Conservation (phyloP, 2,113 vertebrate genomes). For the Ifrita kowaldi region DNA sequence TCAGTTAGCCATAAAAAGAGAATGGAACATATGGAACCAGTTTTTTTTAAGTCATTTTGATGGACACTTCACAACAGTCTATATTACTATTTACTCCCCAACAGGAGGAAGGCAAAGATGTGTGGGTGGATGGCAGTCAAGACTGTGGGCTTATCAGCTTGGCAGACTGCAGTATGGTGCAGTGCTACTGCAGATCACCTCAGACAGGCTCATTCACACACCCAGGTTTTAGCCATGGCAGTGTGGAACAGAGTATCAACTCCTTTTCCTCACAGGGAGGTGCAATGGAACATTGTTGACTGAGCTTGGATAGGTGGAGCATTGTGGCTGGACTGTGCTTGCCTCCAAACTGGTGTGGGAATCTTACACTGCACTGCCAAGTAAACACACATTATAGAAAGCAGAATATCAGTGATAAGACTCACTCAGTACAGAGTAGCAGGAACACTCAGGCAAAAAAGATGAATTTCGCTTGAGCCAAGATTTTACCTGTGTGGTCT, state of each 20-base stretch:
- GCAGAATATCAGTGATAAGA: background rate
- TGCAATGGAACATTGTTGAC: background rate
- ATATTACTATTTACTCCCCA: slow-evolving; percentile 24
- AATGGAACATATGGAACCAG: background rate
- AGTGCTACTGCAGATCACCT: background rate
- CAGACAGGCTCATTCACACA: background rate
- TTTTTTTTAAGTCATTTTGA: background rate
- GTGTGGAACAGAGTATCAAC: background rate
- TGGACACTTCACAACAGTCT: slow-evolving; percentile 12
- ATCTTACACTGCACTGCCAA: background rate
- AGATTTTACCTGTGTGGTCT: background rate
- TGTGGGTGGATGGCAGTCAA: slow-evolving; percentile 38
- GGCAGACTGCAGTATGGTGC: background rate
- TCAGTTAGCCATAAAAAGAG: background rate
- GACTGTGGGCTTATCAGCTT: slow-evolving; percentile 1
- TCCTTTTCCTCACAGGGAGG: background rate
- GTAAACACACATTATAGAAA: background rate
- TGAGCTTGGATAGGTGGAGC: background rate
- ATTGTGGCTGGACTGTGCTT: background rate
- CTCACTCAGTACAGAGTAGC: background rate
- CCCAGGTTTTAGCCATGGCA: background rate
- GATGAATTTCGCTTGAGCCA: background rate
- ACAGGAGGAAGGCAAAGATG: slow-evolving; percentile 1
- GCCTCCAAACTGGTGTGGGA: background rate
- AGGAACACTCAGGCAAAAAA: background rate